phyloP scores from a whole-genome alignment of 2,888 invertebrate species.

The Priapulus caudatus region DNA sequence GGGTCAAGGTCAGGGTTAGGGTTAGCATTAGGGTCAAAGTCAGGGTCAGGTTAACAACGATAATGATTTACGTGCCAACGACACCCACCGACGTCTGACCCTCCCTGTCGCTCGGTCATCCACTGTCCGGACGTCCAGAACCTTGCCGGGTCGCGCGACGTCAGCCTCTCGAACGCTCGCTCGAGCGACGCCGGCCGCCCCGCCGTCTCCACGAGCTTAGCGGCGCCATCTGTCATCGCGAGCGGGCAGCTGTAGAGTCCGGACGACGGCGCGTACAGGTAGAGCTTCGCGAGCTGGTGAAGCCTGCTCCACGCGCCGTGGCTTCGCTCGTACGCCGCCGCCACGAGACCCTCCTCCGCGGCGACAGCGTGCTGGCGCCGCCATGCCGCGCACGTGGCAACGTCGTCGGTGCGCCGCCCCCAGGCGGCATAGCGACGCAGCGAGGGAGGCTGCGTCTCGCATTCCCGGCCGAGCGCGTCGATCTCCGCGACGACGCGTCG shows the following conservation, averaged over 20 bases:
- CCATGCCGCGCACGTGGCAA: slow-evolving; percentile 46
- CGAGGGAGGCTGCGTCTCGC: slow-evolving; percentile 42
- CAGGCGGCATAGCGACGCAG: slow-evolving; percentile 43
- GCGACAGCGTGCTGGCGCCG: slow-evolving; percentile 42
- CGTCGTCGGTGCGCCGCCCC: slow-evolving; percentile 43
- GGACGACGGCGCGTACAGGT: slow-evolving; percentile 43
- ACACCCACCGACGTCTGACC: slow-evolving; percentile 45
- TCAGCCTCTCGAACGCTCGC: slow-evolving; percentile 34
- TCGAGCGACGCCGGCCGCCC: slow-evolving; percentile 23
- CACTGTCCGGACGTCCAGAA: slow-evolving; percentile 50
- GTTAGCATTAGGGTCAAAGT: no score
- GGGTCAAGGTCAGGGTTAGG: no score
- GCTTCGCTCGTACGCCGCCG: slow-evolving; percentile 42
- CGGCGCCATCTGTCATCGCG: slow-evolving; percentile 50
- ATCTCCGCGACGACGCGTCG: slow-evolving; percentile 42
- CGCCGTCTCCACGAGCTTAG: slow-evolving; percentile 41
- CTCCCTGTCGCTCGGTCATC: slow-evolving; percentile 49
- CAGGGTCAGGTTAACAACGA: no score
- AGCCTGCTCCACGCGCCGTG: slow-evolving; percentile 36
- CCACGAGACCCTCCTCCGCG: slow-evolving; percentile 46
- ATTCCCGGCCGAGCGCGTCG: slow-evolving; percentile 38
- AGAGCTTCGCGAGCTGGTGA: slow-evolving; percentile 44
- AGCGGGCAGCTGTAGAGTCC: slow-evolving; percentile 47
- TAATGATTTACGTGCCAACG: not conserved
- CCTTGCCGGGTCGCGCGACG: slow-evolving; percentile 37